Evolutionary conservation across 2,113 vertebrate species (phyloP).

Genomic region (Macrotus californicus): DNA sequence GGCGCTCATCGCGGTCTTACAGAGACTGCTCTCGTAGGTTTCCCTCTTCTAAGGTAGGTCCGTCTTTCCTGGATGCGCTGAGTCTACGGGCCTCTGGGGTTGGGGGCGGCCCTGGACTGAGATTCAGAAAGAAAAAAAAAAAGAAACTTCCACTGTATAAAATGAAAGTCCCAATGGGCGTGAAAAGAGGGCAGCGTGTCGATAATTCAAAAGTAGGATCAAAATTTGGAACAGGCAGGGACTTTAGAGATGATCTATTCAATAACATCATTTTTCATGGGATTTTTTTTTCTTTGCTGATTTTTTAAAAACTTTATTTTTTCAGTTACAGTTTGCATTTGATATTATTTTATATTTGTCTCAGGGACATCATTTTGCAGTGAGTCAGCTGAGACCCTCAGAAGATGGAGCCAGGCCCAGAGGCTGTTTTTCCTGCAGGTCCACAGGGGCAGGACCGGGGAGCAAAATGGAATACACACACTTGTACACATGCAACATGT

Average conservation of each 20-base stretch:
- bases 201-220: not conserved
- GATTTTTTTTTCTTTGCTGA: not conserved
- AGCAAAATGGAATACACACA: not conserved
- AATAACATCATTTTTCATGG: no score
- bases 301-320: not conserved
- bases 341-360: not conserved
- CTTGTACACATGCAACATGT: not conserved
- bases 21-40: not conserved
- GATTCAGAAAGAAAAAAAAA: not conserved
- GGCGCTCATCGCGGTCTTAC: rapidly evolving
- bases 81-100: rapidly evolving
- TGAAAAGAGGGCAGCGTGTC: not conserved
- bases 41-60: not conserved
- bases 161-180: not conserved
- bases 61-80: not conserved
- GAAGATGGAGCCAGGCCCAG: not conserved
- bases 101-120: not conserved
- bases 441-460: rapidly evolving
- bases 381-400: not conserved
- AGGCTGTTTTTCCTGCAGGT: not conserved
- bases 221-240: not conserved
- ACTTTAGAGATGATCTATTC: not conserved
- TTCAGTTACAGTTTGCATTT: not conserved
- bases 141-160: not conserved
- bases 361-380: not conserved